A percentile compares a stretch with the other conserved stretches of the same genome.
Evolutionary conservation across 2,797 vertebrate species (phyloP).

Genomic region (Prionace glauca): DNA sequence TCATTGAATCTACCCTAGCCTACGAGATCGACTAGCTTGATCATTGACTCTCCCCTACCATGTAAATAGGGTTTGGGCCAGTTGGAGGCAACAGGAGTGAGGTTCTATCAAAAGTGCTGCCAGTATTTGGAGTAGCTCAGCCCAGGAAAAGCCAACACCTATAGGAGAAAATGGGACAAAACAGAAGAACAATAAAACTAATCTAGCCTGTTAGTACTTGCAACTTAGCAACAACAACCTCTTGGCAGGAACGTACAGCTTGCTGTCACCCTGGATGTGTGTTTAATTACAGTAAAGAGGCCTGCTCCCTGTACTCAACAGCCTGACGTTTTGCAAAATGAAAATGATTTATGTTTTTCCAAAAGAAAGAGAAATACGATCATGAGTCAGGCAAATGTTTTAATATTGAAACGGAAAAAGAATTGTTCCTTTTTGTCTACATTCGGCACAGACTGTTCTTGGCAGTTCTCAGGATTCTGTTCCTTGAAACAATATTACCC

Average conservation of each 20-base stretch:
- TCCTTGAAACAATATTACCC: background rate
- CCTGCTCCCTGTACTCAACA: background rate
- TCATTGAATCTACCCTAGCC: no score
- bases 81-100: background rate
- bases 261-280: no score
- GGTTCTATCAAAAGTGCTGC: background rate
- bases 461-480: background rate
- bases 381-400: conserved; percentile 14
- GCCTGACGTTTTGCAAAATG: background rate
- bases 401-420: background rate
- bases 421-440: background rate
- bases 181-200: background rate
- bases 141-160: background rate
- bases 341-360: conserved; percentile 27
- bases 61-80: no score
- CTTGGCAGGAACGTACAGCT: no score
- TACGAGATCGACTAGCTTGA: no score
- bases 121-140: background rate
- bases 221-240: background rate
- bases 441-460: conserved; percentile 32
- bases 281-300: background rate
- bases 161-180: background rate
- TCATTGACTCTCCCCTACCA: no score
- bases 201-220: background rate
- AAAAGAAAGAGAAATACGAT: background rate